phyloP scores from a whole-genome alignment of 2,888 invertebrate genomes.

The Platycnemis pennipes region DNA sequence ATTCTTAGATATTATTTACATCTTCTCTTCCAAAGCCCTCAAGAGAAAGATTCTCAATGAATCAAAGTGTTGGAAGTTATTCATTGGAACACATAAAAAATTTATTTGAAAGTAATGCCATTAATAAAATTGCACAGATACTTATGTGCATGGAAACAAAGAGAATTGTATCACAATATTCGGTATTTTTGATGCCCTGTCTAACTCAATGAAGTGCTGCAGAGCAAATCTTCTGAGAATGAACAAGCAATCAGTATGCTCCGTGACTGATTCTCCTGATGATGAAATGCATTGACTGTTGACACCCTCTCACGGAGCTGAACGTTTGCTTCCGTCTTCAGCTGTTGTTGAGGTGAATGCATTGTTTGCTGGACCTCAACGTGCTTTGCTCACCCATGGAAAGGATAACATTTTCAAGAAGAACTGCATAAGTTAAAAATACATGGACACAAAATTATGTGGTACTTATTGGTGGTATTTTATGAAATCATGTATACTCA shows the following conservation, averaged over 20 bases:
- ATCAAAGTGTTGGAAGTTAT: background rate
- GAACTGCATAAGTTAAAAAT: background rate
- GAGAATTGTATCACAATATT: slow-evolving; percentile 47
- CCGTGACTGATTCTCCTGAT: background rate
- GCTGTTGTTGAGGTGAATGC: background rate
- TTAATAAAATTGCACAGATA: slow-evolving; percentile 42
- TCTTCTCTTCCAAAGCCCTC: background rate
- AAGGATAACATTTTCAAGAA: background rate
- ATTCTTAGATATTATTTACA: slow-evolving; percentile 26
- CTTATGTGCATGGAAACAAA: slow-evolving; percentile 14
- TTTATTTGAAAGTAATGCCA: slow-evolving; percentile 30
- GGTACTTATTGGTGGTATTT: background rate
- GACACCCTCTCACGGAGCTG: background rate
- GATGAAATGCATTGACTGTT: background rate
- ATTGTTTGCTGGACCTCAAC: background rate
- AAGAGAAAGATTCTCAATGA: slow-evolving; percentile 25
- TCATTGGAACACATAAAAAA: slow-evolving; percentile 10
- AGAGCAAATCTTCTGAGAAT: slow-evolving; percentile 38
- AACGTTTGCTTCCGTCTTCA: background rate
- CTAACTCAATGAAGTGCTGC: background rate
- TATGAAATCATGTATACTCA: background rate
- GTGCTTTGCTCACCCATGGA: background rate
- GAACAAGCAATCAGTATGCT: slow-evolving; percentile 4
- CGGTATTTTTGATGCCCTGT: background rate
- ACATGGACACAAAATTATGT: background rate